Percentiles rank a stretch among this genome's conserved stretches.
Conservation (phyloP, 2,113 vertebrate genomes). For the Scartelaos histophorus region DNA sequence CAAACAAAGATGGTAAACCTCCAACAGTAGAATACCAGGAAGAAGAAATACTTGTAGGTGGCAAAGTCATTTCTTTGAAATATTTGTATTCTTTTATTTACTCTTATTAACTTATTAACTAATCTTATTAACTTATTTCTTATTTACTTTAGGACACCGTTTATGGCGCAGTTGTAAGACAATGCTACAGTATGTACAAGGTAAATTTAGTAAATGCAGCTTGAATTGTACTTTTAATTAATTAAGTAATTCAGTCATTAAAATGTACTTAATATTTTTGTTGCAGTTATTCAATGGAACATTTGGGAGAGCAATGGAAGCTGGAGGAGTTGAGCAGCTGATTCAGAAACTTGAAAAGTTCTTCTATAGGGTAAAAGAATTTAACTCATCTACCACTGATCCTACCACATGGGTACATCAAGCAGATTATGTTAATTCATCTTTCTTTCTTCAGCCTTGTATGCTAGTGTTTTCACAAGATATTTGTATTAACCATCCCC, state of each 20-base stretch:
- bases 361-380: conserved; percentile 90
- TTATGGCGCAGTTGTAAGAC: conserved; percentile 90
- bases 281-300: conserved; percentile 95
- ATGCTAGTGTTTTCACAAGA: not conserved
- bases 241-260: too few relatives aligned
- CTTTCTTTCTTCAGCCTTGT: not conserved
- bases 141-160: conserved; percentile 87
- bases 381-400: not conserved
- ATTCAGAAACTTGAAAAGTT: conserved; percentile 96
- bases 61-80: not conserved
- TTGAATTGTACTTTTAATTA: not conserved
- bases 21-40: conserved; percentile 92
- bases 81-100: not conserved
- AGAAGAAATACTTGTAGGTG: conserved; percentile 91
- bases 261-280: not conserved
- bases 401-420: not conserved
- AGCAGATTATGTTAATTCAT: not conserved
- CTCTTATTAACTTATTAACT: too few relatives aligned
- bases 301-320: conserved; percentile 88
- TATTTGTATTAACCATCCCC: not conserved
- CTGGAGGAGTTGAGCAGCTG: conserved; percentile 88
- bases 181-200: conserved; percentile 99
- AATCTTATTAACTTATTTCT: conserved; percentile 4
- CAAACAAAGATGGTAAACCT: conserved; percentile 92
- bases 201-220: conserved; percentile 66